Evolutionary conservation across 2,113 vertebrate species (phyloP), one percentile per base, ranked within the genome.

Genomic region (Ictidomys tridecemlineatus): DNA sequence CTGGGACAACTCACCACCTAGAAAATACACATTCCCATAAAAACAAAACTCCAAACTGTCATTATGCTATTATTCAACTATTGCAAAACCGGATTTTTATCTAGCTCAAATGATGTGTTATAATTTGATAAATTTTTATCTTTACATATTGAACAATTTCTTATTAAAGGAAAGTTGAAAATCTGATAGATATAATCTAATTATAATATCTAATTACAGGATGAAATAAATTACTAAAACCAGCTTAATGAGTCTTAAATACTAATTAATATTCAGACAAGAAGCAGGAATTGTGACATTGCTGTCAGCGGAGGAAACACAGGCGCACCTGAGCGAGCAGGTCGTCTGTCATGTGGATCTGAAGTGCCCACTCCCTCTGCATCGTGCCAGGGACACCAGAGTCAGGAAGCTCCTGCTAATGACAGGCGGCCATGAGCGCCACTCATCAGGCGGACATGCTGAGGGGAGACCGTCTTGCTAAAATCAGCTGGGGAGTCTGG

Each of bases 181-280:
- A 93, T 93, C 87, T 97, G 94, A 96, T 91, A 94, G 94, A 95
- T 94, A 95, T 97, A 95, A 90, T 90, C 86, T 95, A 97, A 96
- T 97, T 97, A 96, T 87, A 95, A 96, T 95, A 96, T 95, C 88
- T 97, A 97, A 97, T 97, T 96, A 94, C 86, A 95, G 91, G 96
- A 91, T 42, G 95, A 94, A 97, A 93, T 94, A 97, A 97, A 96
- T 97, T 96, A 96, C 94, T 63, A 95, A 97, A 74, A 76, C 87
- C 91, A 91, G 77, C 78, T 69, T 89, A 96, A 96, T 97, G 96
- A 93, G 77, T 95, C 88, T 94, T 90, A 96, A 92, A 83, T 85
- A 14, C 85, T 92, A 88, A 94, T 96, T 96, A 94, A 94, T 96
- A 89, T 91, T 93, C 94, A 86, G 89, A 76, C 32, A 16, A 32